A percentile compares a stretch with the other conserved stretches of the same genome.
Conservation (phyloP, 2,113 vertebrate species). For the Mustela lutreola region DNA sequence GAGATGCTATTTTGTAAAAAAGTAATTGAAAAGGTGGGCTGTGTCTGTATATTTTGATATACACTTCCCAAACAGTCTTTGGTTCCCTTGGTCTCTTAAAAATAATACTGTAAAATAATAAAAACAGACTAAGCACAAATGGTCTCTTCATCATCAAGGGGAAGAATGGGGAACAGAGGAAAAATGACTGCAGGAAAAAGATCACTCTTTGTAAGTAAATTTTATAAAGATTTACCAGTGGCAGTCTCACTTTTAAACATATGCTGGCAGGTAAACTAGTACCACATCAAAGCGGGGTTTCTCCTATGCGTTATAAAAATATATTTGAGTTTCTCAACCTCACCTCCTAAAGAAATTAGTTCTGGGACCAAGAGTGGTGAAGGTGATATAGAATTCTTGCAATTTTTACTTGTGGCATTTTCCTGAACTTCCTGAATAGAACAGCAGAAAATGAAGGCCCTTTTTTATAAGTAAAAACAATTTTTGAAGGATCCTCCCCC, state of each 20-base stretch:
- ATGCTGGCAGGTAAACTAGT: background rate
- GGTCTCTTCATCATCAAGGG: background rate
- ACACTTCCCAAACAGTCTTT: background rate
- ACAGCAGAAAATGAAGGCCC: background rate
- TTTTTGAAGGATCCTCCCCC: background rate
- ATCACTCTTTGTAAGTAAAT: background rate
- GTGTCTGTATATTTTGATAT: background rate
- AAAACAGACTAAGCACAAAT: conserved; percentile 35
- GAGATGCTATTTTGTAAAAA: background rate
- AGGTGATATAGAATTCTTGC: background rate
- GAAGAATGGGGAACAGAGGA: background rate
- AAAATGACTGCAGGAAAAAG: background rate
- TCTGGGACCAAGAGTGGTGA: background rate
- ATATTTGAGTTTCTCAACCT: background rate
- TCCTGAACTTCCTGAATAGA: conserved; percentile 7
- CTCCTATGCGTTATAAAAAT: background rate
- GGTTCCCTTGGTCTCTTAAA: background rate
- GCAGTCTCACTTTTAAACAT: background rate
- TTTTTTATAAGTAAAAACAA: background rate
- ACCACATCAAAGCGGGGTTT: background rate
- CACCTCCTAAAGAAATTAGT: background rate
- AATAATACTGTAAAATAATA: background rate
- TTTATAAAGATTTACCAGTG: background rate
- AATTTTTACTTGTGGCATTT: background rate
- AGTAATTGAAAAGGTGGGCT: background rate